Percentiles rank a stretch among this genome's conserved stretches.
phyloP scores from a whole-genome alignment of 2,888 invertebrate species.

The Epinotia brunnichana region DNA sequence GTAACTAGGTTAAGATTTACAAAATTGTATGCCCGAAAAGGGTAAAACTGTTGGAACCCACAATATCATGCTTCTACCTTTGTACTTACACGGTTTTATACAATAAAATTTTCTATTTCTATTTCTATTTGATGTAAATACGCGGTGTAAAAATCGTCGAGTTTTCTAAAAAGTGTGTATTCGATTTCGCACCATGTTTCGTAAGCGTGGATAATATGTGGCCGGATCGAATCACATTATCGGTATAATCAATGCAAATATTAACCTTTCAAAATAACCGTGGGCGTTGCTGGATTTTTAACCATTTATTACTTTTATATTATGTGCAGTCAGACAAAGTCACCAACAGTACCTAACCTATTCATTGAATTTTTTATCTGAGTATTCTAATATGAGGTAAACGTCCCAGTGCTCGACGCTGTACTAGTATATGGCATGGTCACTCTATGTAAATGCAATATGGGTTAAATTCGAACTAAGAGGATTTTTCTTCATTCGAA shows the following conservation, averaged over 20 bases:
- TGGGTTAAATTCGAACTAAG: too few relatives aligned
- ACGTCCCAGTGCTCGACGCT: too few relatives aligned
- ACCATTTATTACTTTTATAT: neutral
- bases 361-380: neutral
- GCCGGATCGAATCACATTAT: conserved; percentile 17
- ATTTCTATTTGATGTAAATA: too few relatives aligned
- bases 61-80: too few relatives aligned
- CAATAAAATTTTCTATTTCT: too few relatives aligned
- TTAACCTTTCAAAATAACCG: conserved; percentile 40
- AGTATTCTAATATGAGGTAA: neutral
- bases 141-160: neutral
- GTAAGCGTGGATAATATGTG: conserved; percentile 21
- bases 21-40: too few relatives aligned
- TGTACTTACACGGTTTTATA: too few relatives aligned
- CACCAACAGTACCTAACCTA: neutral
- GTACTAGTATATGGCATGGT: too few relatives aligned
- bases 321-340: neutral
- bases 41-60: too few relatives aligned
- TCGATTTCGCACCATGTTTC: conserved; percentile 30
- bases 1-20: too few relatives aligned
- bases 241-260: conserved; percentile 39
- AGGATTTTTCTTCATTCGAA: too few relatives aligned
- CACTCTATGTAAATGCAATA: too few relatives aligned
- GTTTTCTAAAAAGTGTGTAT: neutral
- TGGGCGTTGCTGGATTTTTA: conserved; percentile 36